phyloP scores from a whole-genome alignment of 2,113 vertebrate genomes.

The Apteryx mantelli region DNA sequence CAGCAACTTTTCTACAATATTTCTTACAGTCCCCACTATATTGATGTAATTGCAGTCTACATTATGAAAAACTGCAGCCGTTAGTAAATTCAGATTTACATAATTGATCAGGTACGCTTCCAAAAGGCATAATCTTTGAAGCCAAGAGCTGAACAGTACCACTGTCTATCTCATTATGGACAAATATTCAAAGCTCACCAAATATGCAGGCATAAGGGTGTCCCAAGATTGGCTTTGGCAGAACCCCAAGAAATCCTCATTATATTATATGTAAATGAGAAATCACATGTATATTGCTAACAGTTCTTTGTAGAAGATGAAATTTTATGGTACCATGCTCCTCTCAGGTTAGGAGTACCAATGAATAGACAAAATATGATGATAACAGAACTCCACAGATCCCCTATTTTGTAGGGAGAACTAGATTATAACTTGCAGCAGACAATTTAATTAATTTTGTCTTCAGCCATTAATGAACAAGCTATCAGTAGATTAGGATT shows the following conservation, averaged over 20 bases:
- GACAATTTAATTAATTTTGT: not conserved
- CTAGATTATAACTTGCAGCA: not conserved
- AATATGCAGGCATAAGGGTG: not conserved
- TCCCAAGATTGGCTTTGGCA: not conserved
- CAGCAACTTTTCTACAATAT: not conserved
- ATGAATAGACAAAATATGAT: not conserved
- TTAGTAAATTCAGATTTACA: not conserved
- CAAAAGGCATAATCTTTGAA: not conserved
- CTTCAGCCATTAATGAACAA: not conserved
- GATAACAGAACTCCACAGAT: not conserved
- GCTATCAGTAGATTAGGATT: not conserved
- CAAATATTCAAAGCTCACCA: not conserved
- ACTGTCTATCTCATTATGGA: not conserved
- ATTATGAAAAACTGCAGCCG: not conserved
- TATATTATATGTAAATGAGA: not conserved
- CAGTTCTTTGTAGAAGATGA: not conserved
- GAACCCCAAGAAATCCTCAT: not conserved
- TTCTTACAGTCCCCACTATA: not conserved
- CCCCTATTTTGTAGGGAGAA: not conserved
- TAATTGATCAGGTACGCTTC: not conserved
- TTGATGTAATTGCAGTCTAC: not conserved
- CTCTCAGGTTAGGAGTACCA: not conserved
- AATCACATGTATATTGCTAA: not conserved
- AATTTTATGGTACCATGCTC: not conserved
- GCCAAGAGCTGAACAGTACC: rapidly evolving